Conservation (phyloP, 2,113 vertebrate genomes). For the Triplophysa rosa region DNA sequence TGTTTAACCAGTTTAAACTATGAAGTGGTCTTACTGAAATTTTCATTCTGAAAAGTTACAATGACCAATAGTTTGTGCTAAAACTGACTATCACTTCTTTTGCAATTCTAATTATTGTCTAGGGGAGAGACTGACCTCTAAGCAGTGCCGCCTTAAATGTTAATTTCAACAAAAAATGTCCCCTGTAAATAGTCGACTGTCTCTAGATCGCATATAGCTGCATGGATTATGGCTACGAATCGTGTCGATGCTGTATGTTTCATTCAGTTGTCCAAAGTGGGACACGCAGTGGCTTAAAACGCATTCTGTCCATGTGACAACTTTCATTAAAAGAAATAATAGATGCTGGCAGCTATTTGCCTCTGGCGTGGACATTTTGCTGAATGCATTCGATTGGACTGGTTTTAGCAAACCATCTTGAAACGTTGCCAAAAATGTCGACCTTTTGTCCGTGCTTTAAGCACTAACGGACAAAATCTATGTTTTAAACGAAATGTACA, state of each 20-base stretch:
- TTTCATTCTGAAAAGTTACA: conserved; percentile 58
- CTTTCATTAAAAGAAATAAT: conserved; percentile 66
- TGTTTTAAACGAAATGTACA: conserved; percentile 48
- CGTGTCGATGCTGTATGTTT: conserved; percentile 14
- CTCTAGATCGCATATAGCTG: conserved; percentile 75
- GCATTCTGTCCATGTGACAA: conserved; percentile 32
- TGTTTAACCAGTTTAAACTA: conserved; percentile 65
- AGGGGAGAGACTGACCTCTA: conserved; percentile 54
- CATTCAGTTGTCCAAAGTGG: conserved; percentile 24
- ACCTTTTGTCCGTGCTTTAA: conserved; percentile 51
- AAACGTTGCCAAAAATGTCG: conserved; percentile 71
- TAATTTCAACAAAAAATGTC: conserved; percentile 71
- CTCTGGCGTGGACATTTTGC: conserved; percentile 58
- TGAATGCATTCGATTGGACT: conserved; percentile 45
- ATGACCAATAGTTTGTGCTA: conserved; percentile 46
- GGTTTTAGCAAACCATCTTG: conserved; percentile 52
- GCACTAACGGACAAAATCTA: conserved; percentile 37
- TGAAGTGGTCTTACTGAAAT: conserved; percentile 74
- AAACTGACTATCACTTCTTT: conserved; percentile 85
- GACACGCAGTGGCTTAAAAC: conserved; percentile 19
- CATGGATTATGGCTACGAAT: conserved; percentile 75
- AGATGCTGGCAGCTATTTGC: conserved; percentile 63
- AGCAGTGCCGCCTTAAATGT: conserved; percentile 78
- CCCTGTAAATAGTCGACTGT: conserved; percentile 91
- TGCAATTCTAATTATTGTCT: conserved; percentile 77